Evolutionary conservation across 2,888 invertebrate species (phyloP).

Genomic region (Athalia circularis): DNA sequence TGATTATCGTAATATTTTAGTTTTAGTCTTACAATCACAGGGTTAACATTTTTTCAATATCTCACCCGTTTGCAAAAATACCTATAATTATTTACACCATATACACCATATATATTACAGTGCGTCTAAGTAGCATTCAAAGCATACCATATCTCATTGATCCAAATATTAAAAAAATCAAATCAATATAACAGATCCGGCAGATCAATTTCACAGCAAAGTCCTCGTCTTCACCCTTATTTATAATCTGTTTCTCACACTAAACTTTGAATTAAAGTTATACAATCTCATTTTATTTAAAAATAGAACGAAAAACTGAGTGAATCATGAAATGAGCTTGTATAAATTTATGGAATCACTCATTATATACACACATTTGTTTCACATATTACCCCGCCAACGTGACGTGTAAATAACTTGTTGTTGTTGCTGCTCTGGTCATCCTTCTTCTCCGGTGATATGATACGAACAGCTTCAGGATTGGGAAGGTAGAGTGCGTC

Average conservation of each 20-base stretch:
- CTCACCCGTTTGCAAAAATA: not conserved
- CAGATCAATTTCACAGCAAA: constrained; percentile 10
- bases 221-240: not conserved
- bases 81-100: constrained; percentile 23
- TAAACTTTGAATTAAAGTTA: not conserved
- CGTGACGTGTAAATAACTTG: constrained; percentile 57
- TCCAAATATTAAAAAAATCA: constrained; percentile 5
- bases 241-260: constrained; percentile 16
- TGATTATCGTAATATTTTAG: constrained; percentile 64
- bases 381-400: constrained; percentile 49
- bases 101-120: not conserved
- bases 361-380: constrained; percentile 35
- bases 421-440: constrained; percentile 70
- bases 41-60: constrained; percentile 6
- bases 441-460: constrained; percentile 53
- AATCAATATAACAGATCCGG: not conserved
- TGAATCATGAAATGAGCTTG: constrained; percentile 25
- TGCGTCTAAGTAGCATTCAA: not conserved
- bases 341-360: constrained; percentile 4
- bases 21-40: not conserved
- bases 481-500: constrained; percentile 88
- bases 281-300: not conserved
- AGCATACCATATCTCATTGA: not conserved
- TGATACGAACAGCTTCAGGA: constrained; percentile 78
- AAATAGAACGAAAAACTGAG: not conserved